Base-by-base conservation (phyloP, 2,888 invertebrate genomes). In the Tanypteryx hageni region DNA sequence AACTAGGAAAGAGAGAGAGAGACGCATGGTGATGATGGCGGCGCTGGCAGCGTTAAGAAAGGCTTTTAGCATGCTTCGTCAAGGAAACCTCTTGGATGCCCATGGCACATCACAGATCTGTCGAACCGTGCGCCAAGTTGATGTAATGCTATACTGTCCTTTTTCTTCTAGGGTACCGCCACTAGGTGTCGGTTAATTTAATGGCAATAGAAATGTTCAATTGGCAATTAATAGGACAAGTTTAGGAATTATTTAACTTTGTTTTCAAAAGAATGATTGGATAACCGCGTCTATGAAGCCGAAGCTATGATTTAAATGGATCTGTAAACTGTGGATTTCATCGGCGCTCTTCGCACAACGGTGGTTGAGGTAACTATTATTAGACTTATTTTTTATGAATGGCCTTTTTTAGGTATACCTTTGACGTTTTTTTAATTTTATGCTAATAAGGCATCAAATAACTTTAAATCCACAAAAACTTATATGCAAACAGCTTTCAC, bases 21-120 rank as follows among this genome's bases (percentile, higher is more conserved):
- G 27, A 82, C 44, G 82, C 16, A 44, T 18, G 56, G 83, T 44
- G 56, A 57, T 56, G 44, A 44, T 83, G 64, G n/a, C 56, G 83
- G n/a, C 44, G 76, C 22, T 76, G 68, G 68, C 68, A 68, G 76
- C 76, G 27, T 76, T 76, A 27, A 11, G 76, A 27, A 18, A 76
- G 76, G 22, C 76, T 76, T 76, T 76, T 76, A 76, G 27, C 76
- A 76, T 76, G 76, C 76, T 76, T 76, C 76, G 76, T 76, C 76
- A 76, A 76, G 22, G 76, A 18, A 76, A 13, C 76, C 76, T 76
- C 13, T 22, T 76, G 22, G 68, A n/a, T 68, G 11, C 76, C 18
- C 64, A 64, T 64, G 64, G n/a, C n/a, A n/a, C n/a, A 16, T 18
- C 76, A 27, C 76, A 27, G 22, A 22, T 27, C 76, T 27, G 22